Evolutionary conservation across 2,888 invertebrate genomes (phyloP), one percentile per base, ranked within the genome.

Genomic region (Eurytoma adleriae): DNA sequence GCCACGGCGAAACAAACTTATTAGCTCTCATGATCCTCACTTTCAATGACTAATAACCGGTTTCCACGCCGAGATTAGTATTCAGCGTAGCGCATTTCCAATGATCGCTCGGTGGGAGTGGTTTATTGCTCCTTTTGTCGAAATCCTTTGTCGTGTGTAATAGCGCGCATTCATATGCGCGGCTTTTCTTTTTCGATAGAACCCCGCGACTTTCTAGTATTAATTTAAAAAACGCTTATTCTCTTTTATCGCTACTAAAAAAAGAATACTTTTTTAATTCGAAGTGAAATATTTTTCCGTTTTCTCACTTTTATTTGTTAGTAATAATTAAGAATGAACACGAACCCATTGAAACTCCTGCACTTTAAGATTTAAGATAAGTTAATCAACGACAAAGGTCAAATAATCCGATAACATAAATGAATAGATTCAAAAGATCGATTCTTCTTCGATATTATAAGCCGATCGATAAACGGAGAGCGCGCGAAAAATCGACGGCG

Each of bases 41-140:
- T 79, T 82, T 80, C 76, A 80, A 80, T 73, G 81, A 82, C 80
- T 85, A 85, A 84, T 84, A 84, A 84, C 84, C 84, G 86, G 86
- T 86, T 86, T 86, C 84, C 84, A 83, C 83, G 84, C 84, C 81
- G 83, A 48, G 57, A 76, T 70, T 81, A 69, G 77, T 67, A 68
- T 62, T 66, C 48, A 18, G 40, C 18, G 54, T 54, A 70, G 62
- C 79, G 75, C 84, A 83, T 83, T 83, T 83, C 77, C 83, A 84
- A 82, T 69, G 82, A 82, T 79, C 75, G 69, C 82, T 54, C 10
- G 20, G 81, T 73, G 78, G 78, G 81, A 78, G 81, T 78, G 71
- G 81, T 71, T 67, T 64, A 67, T 77, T 40, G 74, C 71, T 76
- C 76, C 72, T 79, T 68, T 79, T 79, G 72, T 71, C 81, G 40